Conservation (phyloP, 2,113 vertebrate species). For the Struthidea cinerea region DNA sequence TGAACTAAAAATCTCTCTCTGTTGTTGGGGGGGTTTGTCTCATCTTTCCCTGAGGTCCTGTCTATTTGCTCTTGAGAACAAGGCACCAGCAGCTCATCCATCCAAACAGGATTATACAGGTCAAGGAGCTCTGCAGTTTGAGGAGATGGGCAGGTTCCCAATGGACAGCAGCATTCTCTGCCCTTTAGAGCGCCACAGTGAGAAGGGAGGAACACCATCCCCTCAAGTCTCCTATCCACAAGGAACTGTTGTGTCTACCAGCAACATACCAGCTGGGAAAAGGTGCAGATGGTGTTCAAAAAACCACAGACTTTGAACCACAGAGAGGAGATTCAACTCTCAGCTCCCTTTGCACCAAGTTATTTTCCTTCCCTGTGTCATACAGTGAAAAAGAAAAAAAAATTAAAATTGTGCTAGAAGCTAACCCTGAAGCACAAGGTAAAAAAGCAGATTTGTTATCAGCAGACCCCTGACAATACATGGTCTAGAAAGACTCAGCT, state of each 20-base stretch:
- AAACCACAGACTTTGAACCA: neutral
- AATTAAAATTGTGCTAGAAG: neutral
- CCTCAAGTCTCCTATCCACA: neutral
- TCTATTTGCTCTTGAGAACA: neutral
- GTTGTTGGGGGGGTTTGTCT: neutral
- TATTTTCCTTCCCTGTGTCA: neutral
- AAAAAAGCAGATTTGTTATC: neutral
- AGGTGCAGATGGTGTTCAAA: neutral
- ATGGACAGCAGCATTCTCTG: neutral
- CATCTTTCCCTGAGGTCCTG: neutral
- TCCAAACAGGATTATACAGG: neutral
- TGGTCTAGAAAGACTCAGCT: neutral
- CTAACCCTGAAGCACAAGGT: neutral
- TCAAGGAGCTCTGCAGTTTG: neutral
- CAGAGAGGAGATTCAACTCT: neutral
- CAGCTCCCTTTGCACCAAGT: neutral
- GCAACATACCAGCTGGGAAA: neutral
- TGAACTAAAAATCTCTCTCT: neutral
- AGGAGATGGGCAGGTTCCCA: accelerated
- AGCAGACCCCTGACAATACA: neutral
- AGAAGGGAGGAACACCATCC: neutral
- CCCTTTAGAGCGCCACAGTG: neutral
- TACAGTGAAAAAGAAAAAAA: neutral
- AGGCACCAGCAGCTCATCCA: neutral
- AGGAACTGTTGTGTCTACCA: neutral